Evolutionary conservation across 2,888 invertebrate species (phyloP).

Genomic region (Drosophila tanythrix): DNA sequence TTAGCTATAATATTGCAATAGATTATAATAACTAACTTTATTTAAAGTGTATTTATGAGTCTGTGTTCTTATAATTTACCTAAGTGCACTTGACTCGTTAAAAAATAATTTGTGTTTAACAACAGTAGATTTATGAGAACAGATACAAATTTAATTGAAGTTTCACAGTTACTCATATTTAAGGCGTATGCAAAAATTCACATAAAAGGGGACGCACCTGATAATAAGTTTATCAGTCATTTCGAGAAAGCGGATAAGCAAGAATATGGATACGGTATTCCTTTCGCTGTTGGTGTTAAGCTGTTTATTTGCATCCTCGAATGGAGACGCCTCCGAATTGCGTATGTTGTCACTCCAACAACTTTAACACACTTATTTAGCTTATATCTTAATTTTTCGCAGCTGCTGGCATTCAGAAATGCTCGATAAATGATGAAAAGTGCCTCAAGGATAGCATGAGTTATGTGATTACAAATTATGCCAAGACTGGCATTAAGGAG

Average conservation of each 20-base stretch:
- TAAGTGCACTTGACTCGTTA: conserved; percentile 21
- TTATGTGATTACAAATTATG: conserved; percentile 53
- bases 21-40: background rate
- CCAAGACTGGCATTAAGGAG: conserved; percentile 69
- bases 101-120: conserved; percentile 54
- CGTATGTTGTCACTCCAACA: conserved; percentile 45
- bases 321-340: conserved; percentile 33
- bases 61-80: background rate
- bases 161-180: conserved; percentile 32
- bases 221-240: conserved; percentile 42
- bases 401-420: conserved; percentile 64
- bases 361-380: background rate
- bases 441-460: conserved; percentile 60
- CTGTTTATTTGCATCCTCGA: conserved; percentile 12
- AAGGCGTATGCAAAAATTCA: conserved; percentile 8
- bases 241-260: conserved; percentile 2
- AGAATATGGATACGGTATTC: conserved; percentile 26
- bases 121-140: conserved; percentile 13
- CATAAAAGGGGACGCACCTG: conserved; percentile 54
- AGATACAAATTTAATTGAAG: conserved; percentile 37
- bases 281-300: conserved; percentile 31
- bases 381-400: background rate
- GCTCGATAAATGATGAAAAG: conserved; percentile 52
- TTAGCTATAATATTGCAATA: background rate
- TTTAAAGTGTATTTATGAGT: background rate